phyloP scores from a whole-genome alignment of 2,888 invertebrate species.

The Zelleria hepariella region DNA sequence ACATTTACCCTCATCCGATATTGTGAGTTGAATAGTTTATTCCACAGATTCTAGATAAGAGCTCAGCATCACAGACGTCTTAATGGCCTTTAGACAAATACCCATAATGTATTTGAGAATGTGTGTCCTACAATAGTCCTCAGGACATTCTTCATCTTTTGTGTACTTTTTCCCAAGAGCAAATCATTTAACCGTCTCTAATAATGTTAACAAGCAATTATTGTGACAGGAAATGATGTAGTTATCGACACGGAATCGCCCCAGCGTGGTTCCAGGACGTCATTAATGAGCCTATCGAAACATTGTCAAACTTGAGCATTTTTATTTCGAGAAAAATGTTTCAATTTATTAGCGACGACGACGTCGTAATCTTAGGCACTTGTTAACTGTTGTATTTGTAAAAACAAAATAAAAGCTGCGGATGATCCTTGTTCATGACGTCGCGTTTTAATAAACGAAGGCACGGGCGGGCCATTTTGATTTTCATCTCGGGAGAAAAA shows the following conservation, averaged over 20 bases:
- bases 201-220: not conserved
- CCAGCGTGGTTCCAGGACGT: slow-evolving; percentile 27
- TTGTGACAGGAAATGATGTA: not conserved
- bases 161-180: too few species aligned
- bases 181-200: too few species aligned
- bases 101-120: too few species aligned
- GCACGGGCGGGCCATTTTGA: slow-evolving; percentile 22
- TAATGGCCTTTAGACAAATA: too few species aligned
- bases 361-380: not conserved
- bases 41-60: slow-evolving; percentile 30
- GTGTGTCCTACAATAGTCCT: too few species aligned
- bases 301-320: slow-evolving; percentile 1
- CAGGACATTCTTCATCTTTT: too few species aligned
- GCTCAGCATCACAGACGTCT: not conserved
- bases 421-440: slow-evolving; percentile 23
- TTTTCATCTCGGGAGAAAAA: slow-evolving; percentile 16
- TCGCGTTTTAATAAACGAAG: not conserved
- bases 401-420: slow-evolving; percentile 19
- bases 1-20: slow-evolving; percentile 58
- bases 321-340: not conserved
- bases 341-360: not conserved
- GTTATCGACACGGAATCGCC: slow-evolving; percentile 6
- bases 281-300: slow-evolving; percentile 17
- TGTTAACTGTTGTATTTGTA: not conserved
- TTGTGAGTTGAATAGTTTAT: slow-evolving; percentile 58